Base-by-base conservation (phyloP, 1,140 invertebrate genomes). In the Lycorma delicatula region DNA sequence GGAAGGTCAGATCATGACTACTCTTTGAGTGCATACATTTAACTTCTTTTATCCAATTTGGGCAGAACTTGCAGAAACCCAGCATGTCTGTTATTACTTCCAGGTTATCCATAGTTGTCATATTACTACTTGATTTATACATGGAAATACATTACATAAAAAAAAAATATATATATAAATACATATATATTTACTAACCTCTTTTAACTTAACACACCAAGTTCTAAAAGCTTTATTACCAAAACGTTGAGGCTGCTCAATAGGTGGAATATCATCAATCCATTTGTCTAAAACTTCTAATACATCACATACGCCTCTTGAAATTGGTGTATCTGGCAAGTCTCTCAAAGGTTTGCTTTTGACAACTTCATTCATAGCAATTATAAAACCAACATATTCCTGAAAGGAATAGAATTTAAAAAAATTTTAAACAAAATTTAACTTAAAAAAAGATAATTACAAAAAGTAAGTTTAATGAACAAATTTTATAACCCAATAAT, bases 231-330 rank as follows among this genome's bases (percentile, higher is more conserved):
- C 90, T 71, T 88, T 87, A 71, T 99, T 98, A 12, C 96, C 96
- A 82, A 97, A 98, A 61, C 96, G 75, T 71, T 97, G 93, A 1
- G 93, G 93, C 68, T 97, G 93, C 60, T 97, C 88, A 48, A 93
- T 78, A 0, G 93, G 91, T 36, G 92, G 93, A 62, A 85, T 91
- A 63, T 94, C 83, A 67, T 88, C 83, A 58, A 97, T 82, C 74
- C 88, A 81, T 56, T 77, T 71, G 60, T 86, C 80, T 58, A 97
- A 73, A 65, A 78, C 83, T 22, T 90, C 79, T 31, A 98, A 73
- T 58, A 97, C 68, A 1, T 71, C 64, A 2, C 89, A 53, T 18
- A 95, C 65, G 63, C 84, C 84, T 47, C 71, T 67, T 59, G 75
- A 75, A 60, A 80, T 70, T 53, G 84, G 87, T 66, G 80, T 74